Conservation (phyloP, 2,888 invertebrate species). For the Lithophane semibrunnea region DNA sequence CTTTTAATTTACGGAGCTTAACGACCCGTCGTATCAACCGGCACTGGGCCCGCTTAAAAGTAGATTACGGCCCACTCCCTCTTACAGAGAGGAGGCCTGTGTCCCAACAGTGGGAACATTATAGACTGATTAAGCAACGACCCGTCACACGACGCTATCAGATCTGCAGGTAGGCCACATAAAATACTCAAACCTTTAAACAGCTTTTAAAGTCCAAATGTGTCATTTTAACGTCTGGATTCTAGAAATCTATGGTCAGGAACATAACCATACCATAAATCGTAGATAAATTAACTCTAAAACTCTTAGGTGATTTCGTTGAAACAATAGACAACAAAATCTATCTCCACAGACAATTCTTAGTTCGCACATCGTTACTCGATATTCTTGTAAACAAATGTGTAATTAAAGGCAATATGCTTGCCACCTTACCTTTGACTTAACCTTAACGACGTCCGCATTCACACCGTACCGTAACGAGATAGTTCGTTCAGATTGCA, state of each 20-base stretch:
- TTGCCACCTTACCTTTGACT: conserved; percentile 52
- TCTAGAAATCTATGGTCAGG: neutral
- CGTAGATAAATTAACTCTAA: neutral
- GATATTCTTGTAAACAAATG: conserved; percentile 57
- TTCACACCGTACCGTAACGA: conserved; percentile 59
- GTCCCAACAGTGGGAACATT: no score
- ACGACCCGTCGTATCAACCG: no score
- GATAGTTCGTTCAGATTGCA: conserved; percentile 46
- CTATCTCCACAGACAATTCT: conserved; percentile 31
- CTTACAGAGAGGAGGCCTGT: no score
- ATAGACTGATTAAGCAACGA: no score
- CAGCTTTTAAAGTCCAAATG: no score
- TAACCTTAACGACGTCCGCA: conserved; percentile 56
- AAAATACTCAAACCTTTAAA: no score
- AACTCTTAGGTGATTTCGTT: neutral
- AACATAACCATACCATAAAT: neutral
- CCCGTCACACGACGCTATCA: no score
- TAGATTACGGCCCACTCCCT: no score
- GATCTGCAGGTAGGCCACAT: no score
- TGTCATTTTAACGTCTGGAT: neutral
- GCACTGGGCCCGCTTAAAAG: no score
- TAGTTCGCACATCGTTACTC: conserved; percentile 43
- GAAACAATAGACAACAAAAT: conserved; percentile 32
- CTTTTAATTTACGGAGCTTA: no score
- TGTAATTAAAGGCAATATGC: conserved; percentile 56